Evolutionary conservation across 2,797 vertebrate genomes (phyloP).

Genomic region (Anas bahamensis): DNA sequence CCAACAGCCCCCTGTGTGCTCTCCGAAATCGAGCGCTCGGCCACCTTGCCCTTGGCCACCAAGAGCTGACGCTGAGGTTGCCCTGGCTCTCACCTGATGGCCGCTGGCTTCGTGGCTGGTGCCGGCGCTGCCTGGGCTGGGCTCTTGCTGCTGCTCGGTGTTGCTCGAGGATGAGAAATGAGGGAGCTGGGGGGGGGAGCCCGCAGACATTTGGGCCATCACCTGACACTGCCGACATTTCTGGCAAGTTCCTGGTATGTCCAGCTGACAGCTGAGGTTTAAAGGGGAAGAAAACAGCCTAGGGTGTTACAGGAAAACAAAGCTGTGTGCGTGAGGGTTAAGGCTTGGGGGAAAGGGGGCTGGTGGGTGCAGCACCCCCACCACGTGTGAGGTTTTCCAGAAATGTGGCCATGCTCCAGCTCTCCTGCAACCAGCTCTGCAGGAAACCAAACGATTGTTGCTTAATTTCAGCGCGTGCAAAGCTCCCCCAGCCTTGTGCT

Average conservation of each 20-base stretch:
- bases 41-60: fast-evolving
- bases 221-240: constrained; percentile 49
- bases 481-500: fast-evolving
- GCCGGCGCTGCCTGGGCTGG: not conserved
- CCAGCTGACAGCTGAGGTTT: constrained; percentile 52
- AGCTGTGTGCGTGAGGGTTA: not conserved
- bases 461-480: not conserved
- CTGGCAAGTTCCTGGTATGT: constrained; percentile 30
- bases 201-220: not conserved
- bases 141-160: not conserved
- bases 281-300: not conserved
- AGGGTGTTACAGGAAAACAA: not conserved
- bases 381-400: not conserved
- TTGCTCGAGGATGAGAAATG: not conserved
- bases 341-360: not conserved
- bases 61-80: not conserved
- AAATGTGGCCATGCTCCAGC: fast-evolving
- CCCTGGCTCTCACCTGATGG: not conserved
- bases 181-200: not conserved
- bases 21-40: not conserved
- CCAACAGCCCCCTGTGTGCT: not conserved
- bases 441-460: not conserved
- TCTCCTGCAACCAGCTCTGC: not conserved
- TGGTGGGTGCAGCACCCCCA: not conserved
- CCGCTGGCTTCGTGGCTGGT: not conserved